Conservation (phyloP, 2,888 invertebrate species). For the Noctua janthe region DNA sequence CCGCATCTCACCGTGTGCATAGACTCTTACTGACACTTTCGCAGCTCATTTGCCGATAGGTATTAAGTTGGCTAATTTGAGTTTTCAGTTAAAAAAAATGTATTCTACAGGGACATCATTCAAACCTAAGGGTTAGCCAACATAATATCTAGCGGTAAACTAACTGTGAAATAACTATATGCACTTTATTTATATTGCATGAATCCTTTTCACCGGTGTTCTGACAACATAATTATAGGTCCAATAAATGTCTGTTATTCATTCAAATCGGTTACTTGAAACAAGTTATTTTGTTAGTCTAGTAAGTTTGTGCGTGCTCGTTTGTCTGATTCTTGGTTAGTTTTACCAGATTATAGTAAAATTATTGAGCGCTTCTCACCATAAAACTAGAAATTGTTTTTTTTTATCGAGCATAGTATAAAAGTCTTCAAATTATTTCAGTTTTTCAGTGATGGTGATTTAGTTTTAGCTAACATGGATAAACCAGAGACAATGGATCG, state of each 20-base stretch:
- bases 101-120: neutral
- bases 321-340: neutral
- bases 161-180: neutral
- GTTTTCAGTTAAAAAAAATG: neutral
- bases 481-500: conserved; percentile 64
- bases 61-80: neutral
- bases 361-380: neutral
- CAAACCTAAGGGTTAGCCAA: neutral
- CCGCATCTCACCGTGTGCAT: too few relatives aligned
- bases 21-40: neutral
- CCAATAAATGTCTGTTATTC: neutral
- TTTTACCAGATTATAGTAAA: neutral
- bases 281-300: neutral
- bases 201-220: neutral
- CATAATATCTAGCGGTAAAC: neutral
- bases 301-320: neutral
- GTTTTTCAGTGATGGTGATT: neutral
- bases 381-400: neutral
- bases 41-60: neutral
- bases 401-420: neutral
- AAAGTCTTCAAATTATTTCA: neutral
- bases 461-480: conserved; percentile 7
- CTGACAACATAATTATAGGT: neutral
- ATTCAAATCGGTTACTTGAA: conserved; percentile 1
- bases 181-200: conserved; percentile 11